Evolutionary conservation across 1,140 invertebrate genomes (phyloP), one percentile per base, ranked within the genome.

Genomic region (Nephotettix cincticeps): DNA sequence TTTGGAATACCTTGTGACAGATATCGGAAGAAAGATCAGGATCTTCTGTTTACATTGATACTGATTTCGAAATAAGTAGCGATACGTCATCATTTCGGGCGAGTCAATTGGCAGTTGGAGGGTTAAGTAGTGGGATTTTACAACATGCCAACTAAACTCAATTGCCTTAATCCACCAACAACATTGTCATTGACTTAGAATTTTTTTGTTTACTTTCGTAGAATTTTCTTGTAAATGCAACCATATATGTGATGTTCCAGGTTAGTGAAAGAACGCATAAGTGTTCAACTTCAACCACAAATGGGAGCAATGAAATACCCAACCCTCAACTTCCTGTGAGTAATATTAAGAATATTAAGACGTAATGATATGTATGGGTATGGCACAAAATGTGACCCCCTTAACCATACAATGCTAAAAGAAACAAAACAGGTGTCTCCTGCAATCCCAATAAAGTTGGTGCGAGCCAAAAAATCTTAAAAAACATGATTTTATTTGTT

Each of bases 231-330:
- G 9, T 43, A 9, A 11, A n/a, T n/a, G n/a, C n/a, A n/a, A n/a
- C n/a, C n/a, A n/a, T n/a, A n/a, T n/a, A n/a, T n/a, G n/a, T n/a
- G n/a, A 23, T 61, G 19, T 80, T 80, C 32, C 74, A 89, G 88
- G 87, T 93, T 6, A 92, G 91, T 69, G 89, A 92, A 80, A 84
- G 90, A 77, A 93, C 91, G 17, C 92, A 93, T 74, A 93, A 93
- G 81, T 93, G 92, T 78, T 83, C 83, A 63, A 80, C 82, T 13
- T 86, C 88, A 76, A 84, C 85, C 56, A 83, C 85, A 29, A 86
- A 85, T 74, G 40, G 36, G 51, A 1, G 73, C 72, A 47, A 25
- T 71, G 17, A n/a, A 4, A 3, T 23, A 2, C 25, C 56, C 25
- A 29, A 25, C 9, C 13, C 56, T 29, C 9, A 9, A 27, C 9